Base-by-base conservation (phyloP, 2,113 vertebrate genomes). In the Pholis gunnellus region DNA sequence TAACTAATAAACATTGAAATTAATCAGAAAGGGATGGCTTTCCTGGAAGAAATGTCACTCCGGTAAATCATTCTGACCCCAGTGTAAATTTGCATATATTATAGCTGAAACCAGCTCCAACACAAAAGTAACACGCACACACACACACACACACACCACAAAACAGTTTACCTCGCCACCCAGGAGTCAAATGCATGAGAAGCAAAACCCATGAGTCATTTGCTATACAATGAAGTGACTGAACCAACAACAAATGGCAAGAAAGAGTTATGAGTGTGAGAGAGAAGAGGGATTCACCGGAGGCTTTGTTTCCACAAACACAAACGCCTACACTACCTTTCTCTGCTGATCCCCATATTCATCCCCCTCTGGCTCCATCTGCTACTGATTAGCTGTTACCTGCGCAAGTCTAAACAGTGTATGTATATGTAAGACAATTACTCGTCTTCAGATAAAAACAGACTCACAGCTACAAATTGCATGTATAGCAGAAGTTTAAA, bases 351-450 rank as follows among this genome's bases (percentile, higher is more conserved):
- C 75, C 52, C 54, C 72, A 54, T 64, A 57, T 74, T 75, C 82
- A 18, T 22, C 56, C 18, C 31, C 13, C 78, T 77, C 69, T 72
- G 72, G 82, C 70, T 69, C 42, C 66, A 91, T 88, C 72, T 70
- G 84, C 79, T 66, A 29, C 38, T 29, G 75, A 92, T 89, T 82
- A 90, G n/a, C 60, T 56, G 57, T 70, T 83, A 85, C 79, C 76
- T 63, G 38, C 9, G 9, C 64, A 17, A 68, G 77, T 54, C 82
- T 82, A 67, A 89, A 86, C 79, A 87, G 36, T 42, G 46, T 56
- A 11, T 64, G 4, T 36, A 67, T 79, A 71, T 54, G 18, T 38
- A 77, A 69, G 80, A 83, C 59, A 29, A 57, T 88, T 78, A 79
- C 66, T 64, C 83, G 34, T 56, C 38, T 46, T 52, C 52, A 36